A percentile compares a stretch with the other conserved stretches of the same genome.
Evolutionary conservation across 2,888 invertebrate genomes (phyloP).

Genomic region (Dioctria rufipes): DNA sequence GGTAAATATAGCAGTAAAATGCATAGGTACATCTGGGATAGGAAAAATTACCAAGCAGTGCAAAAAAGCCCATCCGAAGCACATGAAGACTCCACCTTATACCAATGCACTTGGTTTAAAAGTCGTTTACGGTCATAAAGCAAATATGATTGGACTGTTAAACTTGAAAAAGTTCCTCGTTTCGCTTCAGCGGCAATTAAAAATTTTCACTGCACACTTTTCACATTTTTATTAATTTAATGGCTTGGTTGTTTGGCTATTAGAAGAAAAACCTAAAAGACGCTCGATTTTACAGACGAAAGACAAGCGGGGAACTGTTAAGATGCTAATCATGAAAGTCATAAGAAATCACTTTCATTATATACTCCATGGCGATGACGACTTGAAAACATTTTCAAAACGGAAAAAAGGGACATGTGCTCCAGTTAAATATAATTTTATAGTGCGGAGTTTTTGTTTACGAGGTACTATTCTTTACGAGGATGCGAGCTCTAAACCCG

Average conservation of each 20-base stretch:
- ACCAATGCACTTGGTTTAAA: slow-evolving; percentile 29
- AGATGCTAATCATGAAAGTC: slow-evolving; percentile 9
- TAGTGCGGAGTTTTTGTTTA: too few relatives aligned
- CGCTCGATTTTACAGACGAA: not conserved
- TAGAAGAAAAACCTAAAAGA: slow-evolving; percentile 9
- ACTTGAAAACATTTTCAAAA: not conserved
- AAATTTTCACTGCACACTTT: not conserved
- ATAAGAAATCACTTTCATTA: too few relatives aligned
- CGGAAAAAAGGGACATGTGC: not conserved
- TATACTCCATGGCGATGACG: too few relatives aligned
- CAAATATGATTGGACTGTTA: slow-evolving; percentile 42
- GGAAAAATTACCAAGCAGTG: not conserved
- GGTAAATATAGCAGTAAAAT: slow-evolving; percentile 47
- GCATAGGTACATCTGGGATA: not conserved
- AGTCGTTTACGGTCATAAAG: slow-evolving; percentile 41
- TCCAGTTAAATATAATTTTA: too few relatives aligned
- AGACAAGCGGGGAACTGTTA: not conserved
- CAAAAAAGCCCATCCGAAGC: not conserved
- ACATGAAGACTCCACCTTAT: not conserved
- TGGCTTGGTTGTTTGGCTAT: not conserved
- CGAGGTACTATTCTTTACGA: too few relatives aligned
- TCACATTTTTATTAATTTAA: slow-evolving; percentile 16
- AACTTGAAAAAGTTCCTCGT: slow-evolving; percentile 16
- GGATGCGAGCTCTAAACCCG: too few relatives aligned
- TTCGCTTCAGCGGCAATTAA: slow-evolving; percentile 30